Evolutionary conservation across 2,113 vertebrate species (phyloP).

Genomic region (Phocoena phocoena): DNA sequence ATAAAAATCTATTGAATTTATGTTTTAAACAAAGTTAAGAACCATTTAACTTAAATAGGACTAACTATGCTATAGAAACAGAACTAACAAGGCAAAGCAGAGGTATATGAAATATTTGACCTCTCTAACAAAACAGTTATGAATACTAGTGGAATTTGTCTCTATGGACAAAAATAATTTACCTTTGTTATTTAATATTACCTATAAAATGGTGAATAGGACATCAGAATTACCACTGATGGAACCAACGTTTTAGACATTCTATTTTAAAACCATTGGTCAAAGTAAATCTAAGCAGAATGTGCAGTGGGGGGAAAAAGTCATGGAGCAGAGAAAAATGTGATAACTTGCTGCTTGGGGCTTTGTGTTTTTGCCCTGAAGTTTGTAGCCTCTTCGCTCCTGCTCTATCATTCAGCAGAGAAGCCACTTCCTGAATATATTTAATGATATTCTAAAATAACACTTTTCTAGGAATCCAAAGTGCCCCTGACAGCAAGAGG

Average conservation of each 20-base stretch:
- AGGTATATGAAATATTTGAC: not conserved
- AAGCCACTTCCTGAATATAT: not conserved
- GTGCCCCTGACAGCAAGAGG: slow-evolving; percentile 7
- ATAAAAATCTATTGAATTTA: not conserved
- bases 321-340: not conserved
- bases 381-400: not conserved
- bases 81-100: not conserved
- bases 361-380: not conserved
- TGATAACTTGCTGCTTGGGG: not conserved
- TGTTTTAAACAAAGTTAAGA: not conserved
- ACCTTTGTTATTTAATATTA: not conserved
- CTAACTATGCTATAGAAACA: not conserved
- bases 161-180: not conserved
- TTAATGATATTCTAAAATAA: slow-evolving; percentile 66
- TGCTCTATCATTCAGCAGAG: not conserved
- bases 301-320: not conserved
- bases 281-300: not conserved
- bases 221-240: not conserved
- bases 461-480: slow-evolving; percentile 58
- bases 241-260: not conserved
- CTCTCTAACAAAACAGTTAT: not conserved
- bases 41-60: not conserved
- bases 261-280: not conserved
- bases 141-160: not conserved
- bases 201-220: not conserved